Base-by-base conservation (phyloP, 92 coral and sea anemone genomes). In the Palythoa heliodiscus region DNA sequence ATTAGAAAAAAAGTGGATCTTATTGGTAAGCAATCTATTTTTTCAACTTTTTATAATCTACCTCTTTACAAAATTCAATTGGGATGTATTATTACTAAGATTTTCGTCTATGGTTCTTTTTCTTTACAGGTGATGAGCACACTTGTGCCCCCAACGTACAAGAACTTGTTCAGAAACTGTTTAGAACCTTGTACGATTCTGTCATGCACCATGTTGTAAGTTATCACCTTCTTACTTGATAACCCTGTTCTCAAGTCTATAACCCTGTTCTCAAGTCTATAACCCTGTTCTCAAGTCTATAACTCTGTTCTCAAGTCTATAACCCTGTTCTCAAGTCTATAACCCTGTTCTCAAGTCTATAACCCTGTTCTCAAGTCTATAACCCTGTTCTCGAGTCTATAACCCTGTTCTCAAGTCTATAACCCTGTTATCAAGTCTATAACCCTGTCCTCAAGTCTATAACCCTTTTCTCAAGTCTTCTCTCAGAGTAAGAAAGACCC, bases 1-100 rank as follows among this genome's bases (percentile, higher is more conserved):
- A 73, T 96, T 57, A 92, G 98, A 29, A 96, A 95, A 74, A 96
- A 96, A 81, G 94, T 90, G 35, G 99, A 96, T 76, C 89, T 96
- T 69, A 95, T 96, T 72, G 99, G 99, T 96, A 87, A 83, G 99
- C 70, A n/a, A 52, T 60, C 40, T 47, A 52, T 50, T 52, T 50
- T 8, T 37, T 15, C 11, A 13, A 1, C 2, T 69, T 11, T 14
- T 11, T n/a, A 19, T 1, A 12, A 14, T 58, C 64, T 14, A 14
- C 12, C 17, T 15, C 64, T 12, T 14, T 14, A 58, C 3, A 3
- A 58, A 58, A 15, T 4, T 58, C 16, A 58, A 58, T 19, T 11
- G 50, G 50, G 50, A 43, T 43, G 50, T 43, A 1, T 43, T 43
- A 8, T 43, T 43, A 43, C 50, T 43, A 0, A 43, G 7, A 43